Evolutionary conservation across 2,797 vertebrate species (phyloP).

Genomic region (Manis pentadactyla): DNA sequence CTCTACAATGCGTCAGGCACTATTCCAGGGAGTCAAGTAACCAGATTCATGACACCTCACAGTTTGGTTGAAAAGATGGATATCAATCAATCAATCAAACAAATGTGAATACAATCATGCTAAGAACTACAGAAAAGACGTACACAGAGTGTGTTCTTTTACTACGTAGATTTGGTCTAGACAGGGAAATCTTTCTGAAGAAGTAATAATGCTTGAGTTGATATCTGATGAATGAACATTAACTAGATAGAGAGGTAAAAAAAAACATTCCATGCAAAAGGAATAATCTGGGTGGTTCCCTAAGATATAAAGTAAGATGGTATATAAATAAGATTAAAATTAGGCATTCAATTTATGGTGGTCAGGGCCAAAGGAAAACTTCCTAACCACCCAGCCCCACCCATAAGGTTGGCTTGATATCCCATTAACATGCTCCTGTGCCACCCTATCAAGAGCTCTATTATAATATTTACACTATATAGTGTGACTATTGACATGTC

Average conservation of each 20-base stretch:
- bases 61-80: not conserved
- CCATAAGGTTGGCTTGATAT: not conserved
- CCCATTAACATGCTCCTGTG: not conserved
- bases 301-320: not conserved
- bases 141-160: not conserved
- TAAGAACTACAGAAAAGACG: not conserved
- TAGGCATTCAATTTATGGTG: not conserved
- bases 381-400: not conserved
- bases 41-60: not conserved
- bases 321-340: not conserved
- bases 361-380: not conserved
- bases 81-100: not conserved
- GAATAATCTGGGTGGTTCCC: not conserved
- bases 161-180: not conserved
- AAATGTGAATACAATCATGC: not conserved
- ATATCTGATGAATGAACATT: not conserved
- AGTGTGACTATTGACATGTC: not conserved
- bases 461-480: not conserved
- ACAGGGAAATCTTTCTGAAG: not conserved
- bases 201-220: not conserved
- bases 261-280: not conserved
- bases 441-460: not conserved
- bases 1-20: not conserved
- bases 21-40: not conserved
- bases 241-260: not conserved